Conservation (phyloP, 2,888 invertebrate genomes). For the Metellina segmentata region DNA sequence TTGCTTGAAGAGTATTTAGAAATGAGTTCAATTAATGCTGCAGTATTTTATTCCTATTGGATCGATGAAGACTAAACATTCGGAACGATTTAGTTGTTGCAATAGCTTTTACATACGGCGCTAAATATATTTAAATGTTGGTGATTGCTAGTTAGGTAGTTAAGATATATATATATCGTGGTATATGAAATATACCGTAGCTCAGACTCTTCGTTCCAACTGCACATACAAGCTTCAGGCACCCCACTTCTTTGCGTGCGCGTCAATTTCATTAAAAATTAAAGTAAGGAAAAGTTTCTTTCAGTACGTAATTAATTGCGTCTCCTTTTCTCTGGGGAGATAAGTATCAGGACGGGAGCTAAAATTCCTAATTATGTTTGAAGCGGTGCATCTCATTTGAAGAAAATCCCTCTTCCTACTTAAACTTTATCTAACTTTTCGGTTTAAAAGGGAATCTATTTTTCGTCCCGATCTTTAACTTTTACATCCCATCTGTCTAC, state of each 20-base stretch:
- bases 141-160: too few relatives aligned
- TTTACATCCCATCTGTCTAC: constrained; percentile 32
- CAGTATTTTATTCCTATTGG: too few relatives aligned
- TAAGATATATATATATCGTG: too few relatives aligned
- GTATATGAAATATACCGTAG: too few relatives aligned
- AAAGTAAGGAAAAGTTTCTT: constrained; percentile 13
- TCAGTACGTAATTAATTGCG: constrained; percentile 25
- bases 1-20: too few relatives aligned
- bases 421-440: constrained; percentile 28
- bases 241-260: background rate
- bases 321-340: background rate
- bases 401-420: constrained; percentile 21
- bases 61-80: too few relatives aligned
- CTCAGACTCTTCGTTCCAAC: too few relatives aligned
- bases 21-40: too few relatives aligned
- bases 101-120: too few relatives aligned
- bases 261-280: constrained; percentile 39
- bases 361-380: constrained; percentile 36
- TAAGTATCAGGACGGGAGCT: constrained; percentile 8
- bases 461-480: constrained; percentile 41
- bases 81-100: too few relatives aligned
- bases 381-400: constrained; percentile 30
- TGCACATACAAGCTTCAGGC: too few relatives aligned
- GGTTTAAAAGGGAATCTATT: constrained; percentile 38
- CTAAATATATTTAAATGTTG: too few relatives aligned